These are phyloP conservation scores for Oophaga pumilio DNA, from an alignment of 2,113 vertebrate genomes.

Conservation along the genomic window DNA sequence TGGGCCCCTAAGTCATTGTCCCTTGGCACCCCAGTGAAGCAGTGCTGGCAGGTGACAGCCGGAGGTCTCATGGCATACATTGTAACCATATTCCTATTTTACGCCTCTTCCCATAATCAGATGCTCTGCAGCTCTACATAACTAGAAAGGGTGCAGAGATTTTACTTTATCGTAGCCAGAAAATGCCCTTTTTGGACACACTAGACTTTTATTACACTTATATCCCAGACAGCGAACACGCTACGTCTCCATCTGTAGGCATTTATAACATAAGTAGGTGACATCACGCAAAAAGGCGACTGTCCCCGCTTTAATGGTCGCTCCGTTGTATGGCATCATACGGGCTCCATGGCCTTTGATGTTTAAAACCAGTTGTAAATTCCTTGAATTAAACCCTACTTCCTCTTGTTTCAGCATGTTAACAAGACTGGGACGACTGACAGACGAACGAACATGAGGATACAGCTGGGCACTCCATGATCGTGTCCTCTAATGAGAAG, in stretches of 20 bases:
- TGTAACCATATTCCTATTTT: too few species aligned
- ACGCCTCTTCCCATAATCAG: too few species aligned
- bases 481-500: conserved; percentile 75
- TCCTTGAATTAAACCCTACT: conserved; percentile 76
- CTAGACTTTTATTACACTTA: not conserved
- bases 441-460: conserved; percentile 74
- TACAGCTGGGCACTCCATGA: conserved; percentile 76
- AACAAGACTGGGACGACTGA: conserved; percentile 80
- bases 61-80: too few species aligned
- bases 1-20: too few species aligned
- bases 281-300: conserved; percentile 29
- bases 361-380: conserved; percentile 82
- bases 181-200: not conserved
- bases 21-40: too few species aligned
- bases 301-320: conserved; percentile 58
- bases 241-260: not conserved
- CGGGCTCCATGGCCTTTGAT: conserved; percentile 72
- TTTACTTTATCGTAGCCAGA: too few species aligned
- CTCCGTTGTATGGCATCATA: conserved; percentile 58
- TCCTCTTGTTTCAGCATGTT: conserved; percentile 83
- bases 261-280: conserved; percentile 33
- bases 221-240: not conserved
- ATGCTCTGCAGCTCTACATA: too few species aligned
- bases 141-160: too few species aligned
- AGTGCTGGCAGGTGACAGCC: not conserved